Conservation (phyloP, 2,888 invertebrate genomes). For the Conus canariensis region DNA sequence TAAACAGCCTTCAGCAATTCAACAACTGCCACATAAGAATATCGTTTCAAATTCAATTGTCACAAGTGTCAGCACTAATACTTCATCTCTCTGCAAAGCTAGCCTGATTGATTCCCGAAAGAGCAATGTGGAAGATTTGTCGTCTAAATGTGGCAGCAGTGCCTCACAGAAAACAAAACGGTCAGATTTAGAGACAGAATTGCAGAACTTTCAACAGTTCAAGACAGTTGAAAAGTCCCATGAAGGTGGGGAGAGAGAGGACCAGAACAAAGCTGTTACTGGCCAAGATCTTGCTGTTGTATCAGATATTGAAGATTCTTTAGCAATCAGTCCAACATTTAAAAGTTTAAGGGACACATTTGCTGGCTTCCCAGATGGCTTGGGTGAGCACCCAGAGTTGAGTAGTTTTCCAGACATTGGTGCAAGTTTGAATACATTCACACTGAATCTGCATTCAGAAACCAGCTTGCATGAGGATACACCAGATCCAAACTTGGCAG, state of each 20-base stretch:
- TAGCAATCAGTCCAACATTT: conserved; percentile 29
- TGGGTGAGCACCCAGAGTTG: neutral
- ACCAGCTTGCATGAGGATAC: neutral
- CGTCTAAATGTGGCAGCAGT: neutral
- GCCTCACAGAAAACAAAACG: too few species aligned
- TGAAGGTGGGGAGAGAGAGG: neutral
- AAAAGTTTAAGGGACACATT: neutral
- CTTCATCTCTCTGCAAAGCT: neutral
- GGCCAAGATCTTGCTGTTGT: neutral
- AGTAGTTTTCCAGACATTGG: neutral
- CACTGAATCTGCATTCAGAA: conserved; percentile 8
- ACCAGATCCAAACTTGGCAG: neutral
- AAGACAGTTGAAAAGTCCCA: neutral
- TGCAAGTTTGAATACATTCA: neutral
- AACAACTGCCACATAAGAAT: neutral
- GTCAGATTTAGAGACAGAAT: neutral
- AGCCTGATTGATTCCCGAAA: neutral
- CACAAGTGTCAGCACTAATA: neutral
- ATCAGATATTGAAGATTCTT: conserved; percentile 19
- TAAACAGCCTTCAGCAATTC: neutral
- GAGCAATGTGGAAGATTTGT: neutral
- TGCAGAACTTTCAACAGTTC: neutral
- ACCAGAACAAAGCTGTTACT: neutral
- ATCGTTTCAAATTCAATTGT: neutral
- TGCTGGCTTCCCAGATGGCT: neutral